phyloP scores from a whole-genome alignment of 2,113 vertebrate species.

The Carassius gibelio region DNA sequence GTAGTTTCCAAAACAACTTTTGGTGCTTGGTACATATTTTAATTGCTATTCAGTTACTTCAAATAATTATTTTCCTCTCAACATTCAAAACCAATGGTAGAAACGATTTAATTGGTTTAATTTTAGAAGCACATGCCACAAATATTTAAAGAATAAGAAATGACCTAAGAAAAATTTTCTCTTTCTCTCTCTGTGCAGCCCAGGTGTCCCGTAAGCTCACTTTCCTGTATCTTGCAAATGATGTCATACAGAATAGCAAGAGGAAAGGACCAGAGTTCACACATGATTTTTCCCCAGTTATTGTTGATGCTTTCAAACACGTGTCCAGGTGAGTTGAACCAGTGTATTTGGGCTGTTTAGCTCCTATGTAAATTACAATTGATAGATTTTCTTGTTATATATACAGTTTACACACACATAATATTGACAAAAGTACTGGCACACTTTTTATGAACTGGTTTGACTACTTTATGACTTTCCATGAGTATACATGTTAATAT shows the following conservation, averaged over 20 bases:
- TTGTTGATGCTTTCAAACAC: constrained; percentile 96
- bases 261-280: constrained; percentile 98
- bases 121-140: neutral
- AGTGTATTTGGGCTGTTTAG: neutral
- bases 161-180: neutral
- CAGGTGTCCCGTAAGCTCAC: constrained; percentile 95
- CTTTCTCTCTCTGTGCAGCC: constrained; percentile 75
- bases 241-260: constrained; percentile 99
- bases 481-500: no score
- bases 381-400: neutral
- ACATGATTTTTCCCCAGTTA: constrained; percentile 95
- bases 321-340: constrained; percentile 85
- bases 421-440: no score
- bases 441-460: no score
- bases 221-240: constrained; percentile 97
- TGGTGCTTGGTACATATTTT: neutral
- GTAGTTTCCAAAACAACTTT: neutral
- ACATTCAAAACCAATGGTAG: neutral
- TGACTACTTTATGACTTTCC: no score
- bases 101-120: neutral
- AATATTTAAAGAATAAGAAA: neutral
- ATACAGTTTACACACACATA: no score
- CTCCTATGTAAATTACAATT: constrained; percentile 24
- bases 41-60: neutral
- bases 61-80: neutral